Evolutionary conservation across 2,113 vertebrate species (phyloP).

Genomic region (Mus pahari): DNA sequence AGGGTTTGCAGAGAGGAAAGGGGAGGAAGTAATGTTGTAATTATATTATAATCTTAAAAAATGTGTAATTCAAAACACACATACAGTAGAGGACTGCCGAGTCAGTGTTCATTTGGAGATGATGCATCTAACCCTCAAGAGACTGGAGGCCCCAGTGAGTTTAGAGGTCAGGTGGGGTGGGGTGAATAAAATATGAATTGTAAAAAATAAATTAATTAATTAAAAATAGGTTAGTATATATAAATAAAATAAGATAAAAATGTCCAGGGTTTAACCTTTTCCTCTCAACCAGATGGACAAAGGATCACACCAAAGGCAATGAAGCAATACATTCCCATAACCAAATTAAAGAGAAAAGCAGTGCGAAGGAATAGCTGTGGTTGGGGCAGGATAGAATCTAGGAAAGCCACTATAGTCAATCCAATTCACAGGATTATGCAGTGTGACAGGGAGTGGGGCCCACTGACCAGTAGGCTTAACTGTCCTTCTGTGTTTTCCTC

Average conservation of each 20-base stretch:
- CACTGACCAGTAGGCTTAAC: background rate
- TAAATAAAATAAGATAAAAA: background rate
- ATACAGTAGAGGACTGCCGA: too few relatives aligned
- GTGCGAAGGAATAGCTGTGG: background rate
- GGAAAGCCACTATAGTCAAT: too few relatives aligned
- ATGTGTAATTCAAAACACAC: background rate
- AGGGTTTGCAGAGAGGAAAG: background rate
- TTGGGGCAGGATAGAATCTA: background rate
- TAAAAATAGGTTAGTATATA: background rate
- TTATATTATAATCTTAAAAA: background rate
- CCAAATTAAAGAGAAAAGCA: background rate
- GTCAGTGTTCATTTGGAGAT: too few relatives aligned
- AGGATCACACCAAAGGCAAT: background rate
- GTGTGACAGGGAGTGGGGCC: background rate
- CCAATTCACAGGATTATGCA: background rate
- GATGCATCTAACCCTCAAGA: too few relatives aligned
- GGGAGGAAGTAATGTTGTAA: background rate
- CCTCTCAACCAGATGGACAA: background rate
- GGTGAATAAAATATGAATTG: too few relatives aligned
- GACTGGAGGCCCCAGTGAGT: too few relatives aligned
- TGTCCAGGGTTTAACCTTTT: background rate
- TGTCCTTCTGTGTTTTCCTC: background rate
- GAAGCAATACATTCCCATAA: background rate
- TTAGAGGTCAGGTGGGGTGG: too few relatives aligned
- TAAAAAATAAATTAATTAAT: too few relatives aligned